Percentiles rank a stretch among this genome's conserved stretches.
phyloP scores from a whole-genome alignment of 2,888 invertebrate genomes.

The Listrodromus nycthemerus region DNA sequence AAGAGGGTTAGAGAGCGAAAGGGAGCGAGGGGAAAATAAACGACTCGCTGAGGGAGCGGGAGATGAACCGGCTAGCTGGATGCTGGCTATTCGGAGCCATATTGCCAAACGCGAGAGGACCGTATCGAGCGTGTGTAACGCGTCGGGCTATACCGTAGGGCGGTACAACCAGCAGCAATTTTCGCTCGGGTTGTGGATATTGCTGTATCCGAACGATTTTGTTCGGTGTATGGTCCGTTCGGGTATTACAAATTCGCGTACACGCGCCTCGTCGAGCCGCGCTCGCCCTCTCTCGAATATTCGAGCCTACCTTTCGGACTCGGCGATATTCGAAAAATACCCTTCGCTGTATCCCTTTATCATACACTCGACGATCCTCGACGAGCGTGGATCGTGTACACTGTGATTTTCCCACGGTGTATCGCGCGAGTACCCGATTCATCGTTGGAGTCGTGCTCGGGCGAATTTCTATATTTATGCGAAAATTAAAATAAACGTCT shows the following conservation, averaged over 20 bases:
- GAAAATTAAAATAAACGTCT: neutral
- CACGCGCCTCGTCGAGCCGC: conserved; percentile 21
- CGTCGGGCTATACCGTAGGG: conserved; percentile 34
- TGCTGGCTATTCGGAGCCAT: conserved; percentile 32
- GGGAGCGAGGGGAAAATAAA: conserved; percentile 21
- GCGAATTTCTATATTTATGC: neutral
- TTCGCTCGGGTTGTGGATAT: conserved; percentile 34
- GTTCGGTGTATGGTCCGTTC: conserved; percentile 8
- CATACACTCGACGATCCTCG: neutral
- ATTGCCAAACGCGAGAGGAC: conserved; percentile 52
- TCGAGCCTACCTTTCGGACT: neutral
- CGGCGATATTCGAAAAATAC: neutral
- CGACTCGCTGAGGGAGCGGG: neutral
- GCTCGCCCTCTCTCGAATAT: conserved; percentile 15
- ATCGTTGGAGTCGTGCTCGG: neutral
- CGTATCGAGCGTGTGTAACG: conserved; percentile 59
- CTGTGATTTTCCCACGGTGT: neutral
- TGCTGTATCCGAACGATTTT: conserved; percentile 33
- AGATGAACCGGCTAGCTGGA: conserved; percentile 20
- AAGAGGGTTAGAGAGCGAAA: neutral
- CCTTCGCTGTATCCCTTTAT: neutral
- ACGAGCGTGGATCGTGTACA: neutral
- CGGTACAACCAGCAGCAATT: conserved; percentile 42
- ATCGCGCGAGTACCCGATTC: neutral
- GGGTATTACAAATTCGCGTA: neutral